Percentiles rank a stretch among this genome's conserved stretches.
These are phyloP conservation scores for Rhagoletis zephyria DNA, from an alignment of 1,140 invertebrate genomes.

Conservation along the genomic window DNA sequence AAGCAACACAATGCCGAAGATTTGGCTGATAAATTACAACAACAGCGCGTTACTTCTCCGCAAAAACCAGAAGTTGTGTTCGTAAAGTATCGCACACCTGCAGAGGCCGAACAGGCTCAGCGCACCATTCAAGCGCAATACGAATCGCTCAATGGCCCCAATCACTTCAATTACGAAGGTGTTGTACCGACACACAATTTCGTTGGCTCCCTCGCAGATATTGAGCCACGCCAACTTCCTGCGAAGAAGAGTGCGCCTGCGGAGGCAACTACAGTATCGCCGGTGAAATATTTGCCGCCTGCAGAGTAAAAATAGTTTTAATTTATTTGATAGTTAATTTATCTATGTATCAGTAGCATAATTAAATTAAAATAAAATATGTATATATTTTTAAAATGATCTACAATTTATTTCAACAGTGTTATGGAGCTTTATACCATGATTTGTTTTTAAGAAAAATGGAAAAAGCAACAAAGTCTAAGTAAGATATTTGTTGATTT, in stretches of 20 bases:
- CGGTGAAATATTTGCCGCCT: constrained; percentile 39
- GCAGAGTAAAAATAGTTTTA: constrained; percentile 5
- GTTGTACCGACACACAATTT: constrained; percentile 50
- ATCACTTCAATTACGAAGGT: constrained; percentile 55
- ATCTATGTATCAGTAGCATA: not conserved
- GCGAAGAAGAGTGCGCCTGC: not conserved
- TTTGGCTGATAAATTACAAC: constrained; percentile 53
- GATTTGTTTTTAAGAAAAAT: too few relatives aligned
- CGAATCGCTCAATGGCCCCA: constrained; percentile 54
- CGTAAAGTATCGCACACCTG: constrained; percentile 80
- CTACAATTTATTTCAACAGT: too few relatives aligned
- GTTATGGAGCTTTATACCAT: too few relatives aligned
- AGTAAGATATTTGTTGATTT: too few relatives aligned
- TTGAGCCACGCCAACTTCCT: constrained; percentile 8
- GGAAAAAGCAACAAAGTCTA: too few relatives aligned
- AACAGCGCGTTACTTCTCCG: not conserved
- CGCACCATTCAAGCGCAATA: constrained; percentile 59
- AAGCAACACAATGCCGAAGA: constrained; percentile 74
- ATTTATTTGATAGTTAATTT: constrained; percentile 15
- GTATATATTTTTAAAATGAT: too few relatives aligned
- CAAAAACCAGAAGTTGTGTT: constrained; percentile 79
- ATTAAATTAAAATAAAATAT: too few relatives aligned
- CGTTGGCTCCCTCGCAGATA: not conserved
- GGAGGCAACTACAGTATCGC: not conserved
- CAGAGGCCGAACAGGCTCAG: constrained; percentile 64